Evolutionary conservation across 2,113 vertebrate species (phyloP), one percentile per base, ranked within the genome.

Genomic region (Perognathus longimembris): DNA sequence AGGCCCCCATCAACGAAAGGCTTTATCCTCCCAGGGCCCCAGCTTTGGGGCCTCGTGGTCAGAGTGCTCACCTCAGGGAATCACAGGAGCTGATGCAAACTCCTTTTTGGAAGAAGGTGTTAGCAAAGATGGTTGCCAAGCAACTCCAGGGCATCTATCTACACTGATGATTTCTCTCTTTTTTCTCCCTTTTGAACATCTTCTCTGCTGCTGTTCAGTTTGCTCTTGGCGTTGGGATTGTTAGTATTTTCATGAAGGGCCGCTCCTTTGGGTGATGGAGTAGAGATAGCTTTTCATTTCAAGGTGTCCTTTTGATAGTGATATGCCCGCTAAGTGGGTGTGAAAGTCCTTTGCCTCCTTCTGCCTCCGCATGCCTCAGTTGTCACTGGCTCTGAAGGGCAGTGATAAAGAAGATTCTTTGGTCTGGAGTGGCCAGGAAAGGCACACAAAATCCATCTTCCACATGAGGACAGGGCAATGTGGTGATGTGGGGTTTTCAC

Each of bases 121-220:
- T 95, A 96, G 95, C 95, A 96, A 95, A 88, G 89, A 90, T 94
- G 96, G 97, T 97, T 97, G 97, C 97, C 95, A 97, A 66, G 97
- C 97, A 97, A 97, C 96, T 92, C 93, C 95, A 89, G 97, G 95
- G 85, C 95, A 96, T 97, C 96, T 97, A 50, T 96, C 94, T 80
- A 82, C 85, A 85, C 91, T 61, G 94, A 93, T 92, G 88, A 93
- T 97, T 92, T 90, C 67, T 93, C 45, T 87, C 76, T 61, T 32
- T 90, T 61, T 70, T 40, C 38, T 57, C 80, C 80, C 57, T 67
- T 75, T 92, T 93, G 92, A 97, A 89, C 92, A 87, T 96, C 88
- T 95, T 74, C 71, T 82, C 64, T 42, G 92, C 92, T 6, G 78
- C 89, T 94, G 84, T 95, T 95, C 90, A 70, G 70, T 89, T 92